Conservation (phyloP, 2,888 invertebrate genomes). For the Apodemia zela region DNA sequence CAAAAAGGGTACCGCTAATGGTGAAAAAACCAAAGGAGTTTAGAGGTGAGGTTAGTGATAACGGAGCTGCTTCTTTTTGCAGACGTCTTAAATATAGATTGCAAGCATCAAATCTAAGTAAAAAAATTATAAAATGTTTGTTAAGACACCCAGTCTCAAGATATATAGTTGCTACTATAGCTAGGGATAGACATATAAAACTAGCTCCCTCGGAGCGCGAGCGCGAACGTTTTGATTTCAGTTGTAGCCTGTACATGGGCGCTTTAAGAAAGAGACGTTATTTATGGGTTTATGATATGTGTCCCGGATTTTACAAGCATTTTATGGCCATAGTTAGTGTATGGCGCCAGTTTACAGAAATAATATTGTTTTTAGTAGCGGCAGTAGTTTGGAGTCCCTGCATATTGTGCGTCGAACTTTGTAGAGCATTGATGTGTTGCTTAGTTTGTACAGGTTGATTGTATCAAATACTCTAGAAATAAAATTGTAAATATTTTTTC, state of each 20-base stretch:
- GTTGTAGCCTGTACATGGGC: slow-evolving; percentile 46
- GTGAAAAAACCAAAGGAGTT: background rate
- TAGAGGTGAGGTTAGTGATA: slow-evolving; percentile 18
- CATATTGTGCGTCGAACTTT: slow-evolving; percentile 45
- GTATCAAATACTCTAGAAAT: background rate
- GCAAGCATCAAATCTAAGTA: background rate
- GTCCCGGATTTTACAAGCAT: slow-evolving; percentile 53
- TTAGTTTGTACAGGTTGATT: slow-evolving; percentile 42
- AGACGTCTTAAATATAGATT: background rate
- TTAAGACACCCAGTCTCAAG: background rate
- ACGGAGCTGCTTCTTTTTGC: slow-evolving; percentile 30
- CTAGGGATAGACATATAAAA: background rate
- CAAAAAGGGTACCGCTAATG: slow-evolving; percentile 31
- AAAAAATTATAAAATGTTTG: background rate
- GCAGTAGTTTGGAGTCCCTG: slow-evolving; percentile 56
- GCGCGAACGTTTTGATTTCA: slow-evolving; percentile 31
- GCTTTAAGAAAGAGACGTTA: slow-evolving; percentile 45
- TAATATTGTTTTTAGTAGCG: slow-evolving; percentile 47
- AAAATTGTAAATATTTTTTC: background rate
- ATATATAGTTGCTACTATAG: background rate
- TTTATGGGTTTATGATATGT: slow-evolving; percentile 41
- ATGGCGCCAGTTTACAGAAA: slow-evolving; percentile 44
- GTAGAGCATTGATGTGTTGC: slow-evolving; percentile 44
- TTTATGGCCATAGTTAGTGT: slow-evolving; percentile 40
- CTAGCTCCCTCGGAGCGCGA: slow-evolving; percentile 15